A percentile compares a stretch with the other conserved stretches of the same genome.
Conservation (phyloP, 2,888 invertebrate genomes). For the Prosapia bicincta region DNA sequence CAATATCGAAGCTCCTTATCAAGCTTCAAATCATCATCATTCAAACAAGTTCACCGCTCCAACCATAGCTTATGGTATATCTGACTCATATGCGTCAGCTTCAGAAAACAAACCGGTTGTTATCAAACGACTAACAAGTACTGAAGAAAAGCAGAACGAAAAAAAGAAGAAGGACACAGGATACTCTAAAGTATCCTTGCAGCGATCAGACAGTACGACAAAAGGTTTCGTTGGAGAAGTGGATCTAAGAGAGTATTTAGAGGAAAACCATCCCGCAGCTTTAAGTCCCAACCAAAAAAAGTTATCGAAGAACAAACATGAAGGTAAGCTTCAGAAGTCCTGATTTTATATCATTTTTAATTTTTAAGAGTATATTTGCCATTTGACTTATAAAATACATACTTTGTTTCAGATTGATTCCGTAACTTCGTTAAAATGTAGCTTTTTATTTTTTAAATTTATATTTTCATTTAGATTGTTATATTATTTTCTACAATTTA, state of each 20-base stretch:
- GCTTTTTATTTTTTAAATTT: too few species aligned
- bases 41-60: background rate
- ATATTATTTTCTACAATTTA: too few species aligned
- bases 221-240: background rate
- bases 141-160: background rate
- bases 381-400: too few species aligned
- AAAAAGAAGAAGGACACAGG: background rate
- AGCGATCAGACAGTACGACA: background rate
- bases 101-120: slow-evolving; percentile 6
- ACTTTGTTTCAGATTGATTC: too few species aligned
- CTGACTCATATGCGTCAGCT: background rate
- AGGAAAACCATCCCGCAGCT: slow-evolving; percentile 9
- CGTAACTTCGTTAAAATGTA: too few species aligned
- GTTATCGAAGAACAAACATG: background rate
- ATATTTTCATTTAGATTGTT: too few species aligned
- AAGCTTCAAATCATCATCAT: slow-evolving; percentile 38
- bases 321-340: background rate
- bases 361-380: too few species aligned
- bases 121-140: background rate
- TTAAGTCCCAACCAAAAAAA: background rate
- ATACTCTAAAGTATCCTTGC: slow-evolving; percentile 6
- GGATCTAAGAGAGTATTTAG: slow-evolving; percentile 13
- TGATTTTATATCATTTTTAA: too few species aligned
- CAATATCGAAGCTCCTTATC: background rate
- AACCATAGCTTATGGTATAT: background rate